Conservation (phyloP, 1,140 invertebrate genomes). For the Aphaenogaster floridana region DNA sequence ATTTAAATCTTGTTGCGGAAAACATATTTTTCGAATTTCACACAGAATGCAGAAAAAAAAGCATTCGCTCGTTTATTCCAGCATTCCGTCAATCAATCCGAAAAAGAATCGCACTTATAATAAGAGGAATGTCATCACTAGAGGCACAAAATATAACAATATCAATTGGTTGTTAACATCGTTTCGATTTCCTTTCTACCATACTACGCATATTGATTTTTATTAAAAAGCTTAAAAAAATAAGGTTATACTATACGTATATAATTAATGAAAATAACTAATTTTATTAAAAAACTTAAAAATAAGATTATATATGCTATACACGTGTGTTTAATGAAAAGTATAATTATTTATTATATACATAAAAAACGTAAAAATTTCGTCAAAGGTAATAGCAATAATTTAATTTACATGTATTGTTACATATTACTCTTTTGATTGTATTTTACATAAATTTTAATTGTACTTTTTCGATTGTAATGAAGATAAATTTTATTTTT, state of each 20-base stretch:
- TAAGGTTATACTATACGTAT: neutral
- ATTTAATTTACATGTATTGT: constrained; percentile 13
- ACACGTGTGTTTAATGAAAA: no score
- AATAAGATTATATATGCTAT: no score
- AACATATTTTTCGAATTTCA: constrained; percentile 31
- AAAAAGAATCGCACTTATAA: constrained; percentile 19
- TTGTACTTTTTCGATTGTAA: neutral
- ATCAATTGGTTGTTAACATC: constrained; percentile 24
- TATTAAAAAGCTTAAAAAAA: neutral
- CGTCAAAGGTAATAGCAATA: neutral
- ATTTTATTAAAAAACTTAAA: neutral
- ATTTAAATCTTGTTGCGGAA: constrained; percentile 50
- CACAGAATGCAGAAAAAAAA: neutral
- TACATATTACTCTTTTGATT: neutral
- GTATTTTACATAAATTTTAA: neutral
- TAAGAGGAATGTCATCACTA: neutral
- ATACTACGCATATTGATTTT: neutral
- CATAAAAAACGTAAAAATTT: neutral
- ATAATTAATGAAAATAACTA: neutral
- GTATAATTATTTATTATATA: no score
- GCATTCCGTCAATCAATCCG: neutral
- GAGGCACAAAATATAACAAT: neutral
- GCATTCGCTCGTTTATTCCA: neutral
- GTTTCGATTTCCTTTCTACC: neutral
- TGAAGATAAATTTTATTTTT: neutral